These are phyloP conservation scores for Drosophila mulleri DNA, from an alignment of 2,888 invertebrate genomes.

Conservation along the genomic window DNA sequence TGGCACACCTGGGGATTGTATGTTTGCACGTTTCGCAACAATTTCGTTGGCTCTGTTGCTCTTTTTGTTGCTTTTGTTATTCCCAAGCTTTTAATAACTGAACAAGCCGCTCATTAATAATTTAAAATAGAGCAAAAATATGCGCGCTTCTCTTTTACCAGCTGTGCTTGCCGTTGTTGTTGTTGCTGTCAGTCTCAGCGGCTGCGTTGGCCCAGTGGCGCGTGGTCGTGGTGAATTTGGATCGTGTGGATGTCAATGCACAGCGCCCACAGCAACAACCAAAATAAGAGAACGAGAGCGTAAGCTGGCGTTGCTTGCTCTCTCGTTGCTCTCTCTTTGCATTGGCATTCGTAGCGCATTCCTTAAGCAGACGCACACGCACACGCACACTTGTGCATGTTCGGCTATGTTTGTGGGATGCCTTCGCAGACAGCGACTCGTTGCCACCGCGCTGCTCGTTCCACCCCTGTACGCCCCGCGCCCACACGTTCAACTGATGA, in stretches of 20 bases:
- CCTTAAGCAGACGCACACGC: conserved; percentile 32
- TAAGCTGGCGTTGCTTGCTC: conserved; percentile 1
- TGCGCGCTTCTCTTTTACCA: conserved; percentile 54
- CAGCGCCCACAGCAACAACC: conserved; percentile 25
- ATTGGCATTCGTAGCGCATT: conserved; percentile 63
- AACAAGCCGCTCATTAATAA: conserved; percentile 81
- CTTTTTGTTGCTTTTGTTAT: conserved; percentile 43
- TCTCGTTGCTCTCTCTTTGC: conserved; percentile 38
- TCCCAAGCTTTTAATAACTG: conserved; percentile 83
- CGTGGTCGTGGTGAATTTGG: conserved; percentile 59
- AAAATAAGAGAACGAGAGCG: neutral
- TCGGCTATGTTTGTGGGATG: conserved; percentile 51
- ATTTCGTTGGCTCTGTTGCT: conserved; percentile 18
- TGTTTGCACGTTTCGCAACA: conserved; percentile 36
- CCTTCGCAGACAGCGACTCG: conserved; percentile 50
- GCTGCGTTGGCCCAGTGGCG: conserved; percentile 54
- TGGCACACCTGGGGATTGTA: conserved; percentile 33
- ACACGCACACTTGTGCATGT: conserved; percentile 15
- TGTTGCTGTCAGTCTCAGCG: conserved; percentile 21
- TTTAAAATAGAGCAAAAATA: conserved; percentile 78
- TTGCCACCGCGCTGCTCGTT: conserved; percentile 1
- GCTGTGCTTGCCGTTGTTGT: conserved; percentile 14
- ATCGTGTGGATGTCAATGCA: conserved; percentile 55
- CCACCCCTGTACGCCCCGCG: conserved; percentile 8
- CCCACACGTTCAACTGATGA: conserved; percentile 55